phyloP scores from a whole-genome alignment of 2,113 vertebrate genomes.

The Rhodinocichla rosea region DNA sequence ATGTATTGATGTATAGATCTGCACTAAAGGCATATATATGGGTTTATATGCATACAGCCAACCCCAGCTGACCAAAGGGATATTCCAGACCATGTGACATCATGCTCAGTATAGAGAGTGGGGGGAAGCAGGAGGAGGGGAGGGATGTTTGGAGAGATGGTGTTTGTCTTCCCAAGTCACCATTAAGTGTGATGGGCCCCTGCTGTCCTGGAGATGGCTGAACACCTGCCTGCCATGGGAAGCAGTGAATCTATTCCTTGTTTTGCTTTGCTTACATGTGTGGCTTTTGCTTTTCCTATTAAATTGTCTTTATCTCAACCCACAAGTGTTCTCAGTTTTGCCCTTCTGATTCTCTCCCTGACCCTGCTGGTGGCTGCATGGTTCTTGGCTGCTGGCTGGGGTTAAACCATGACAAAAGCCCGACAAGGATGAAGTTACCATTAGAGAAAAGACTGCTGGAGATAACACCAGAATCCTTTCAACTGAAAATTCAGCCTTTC shows the following conservation, averaged over 20 bases:
- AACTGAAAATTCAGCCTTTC: background rate
- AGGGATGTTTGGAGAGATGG: background rate
- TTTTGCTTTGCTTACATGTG: background rate
- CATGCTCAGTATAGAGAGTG: background rate
- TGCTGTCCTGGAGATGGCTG: background rate
- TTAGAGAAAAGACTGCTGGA: background rate
- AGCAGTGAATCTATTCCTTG: background rate
- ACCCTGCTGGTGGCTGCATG: accelerated
- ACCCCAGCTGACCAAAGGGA: background rate
- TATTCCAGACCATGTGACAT: background rate
- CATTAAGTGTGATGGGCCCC: accelerated
- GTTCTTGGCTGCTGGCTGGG: background rate
- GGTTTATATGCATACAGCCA: background rate
- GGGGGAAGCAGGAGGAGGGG: background rate
- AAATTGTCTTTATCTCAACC: background rate
- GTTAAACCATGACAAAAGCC: background rate
- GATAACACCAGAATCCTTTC: background rate
- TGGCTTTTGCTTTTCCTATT: background rate
- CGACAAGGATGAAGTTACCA: background rate
- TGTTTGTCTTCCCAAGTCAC: background rate
- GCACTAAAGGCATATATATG: background rate
- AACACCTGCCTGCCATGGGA: background rate
- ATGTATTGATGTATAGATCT: background rate
- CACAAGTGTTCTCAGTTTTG: background rate
- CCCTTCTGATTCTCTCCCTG: background rate